Percentiles rank a stretch among this genome's conserved stretches.
phyloP scores from a whole-genome alignment of 2,888 invertebrate species.

The Ecdyonurus torrentis region DNA sequence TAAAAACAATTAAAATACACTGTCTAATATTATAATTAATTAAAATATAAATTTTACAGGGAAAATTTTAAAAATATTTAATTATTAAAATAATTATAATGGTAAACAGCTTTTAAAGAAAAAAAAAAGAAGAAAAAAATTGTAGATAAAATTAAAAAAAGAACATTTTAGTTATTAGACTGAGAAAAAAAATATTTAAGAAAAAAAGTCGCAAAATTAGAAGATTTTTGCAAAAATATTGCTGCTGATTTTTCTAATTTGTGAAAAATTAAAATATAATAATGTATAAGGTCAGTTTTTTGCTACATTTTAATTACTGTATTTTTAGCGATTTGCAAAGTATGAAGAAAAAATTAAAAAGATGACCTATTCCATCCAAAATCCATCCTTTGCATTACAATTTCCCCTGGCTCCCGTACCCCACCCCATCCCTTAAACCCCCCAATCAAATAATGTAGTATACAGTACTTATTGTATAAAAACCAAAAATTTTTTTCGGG shows the following conservation, averaged over 20 bases:
- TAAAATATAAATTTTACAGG: neutral
- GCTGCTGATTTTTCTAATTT: too few species aligned
- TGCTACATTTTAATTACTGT: neutral
- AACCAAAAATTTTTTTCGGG: too few species aligned
- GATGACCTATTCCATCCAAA: neutral
- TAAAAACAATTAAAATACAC: neutral
- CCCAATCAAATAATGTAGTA: too few species aligned
- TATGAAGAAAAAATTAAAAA: neutral
- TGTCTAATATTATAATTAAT: neutral
- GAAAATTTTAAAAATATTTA: neutral
- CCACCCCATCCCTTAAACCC: too few species aligned
- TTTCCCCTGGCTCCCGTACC: too few species aligned
- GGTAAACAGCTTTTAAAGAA: neutral
- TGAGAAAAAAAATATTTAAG: neutral
- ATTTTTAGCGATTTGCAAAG: neutral
- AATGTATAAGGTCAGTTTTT: neutral
- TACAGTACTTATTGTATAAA: too few species aligned
- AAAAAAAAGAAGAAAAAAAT: too few species aligned
- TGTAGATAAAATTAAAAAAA: too few species aligned
- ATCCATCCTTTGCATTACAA: too few species aligned
- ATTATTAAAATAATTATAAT: neutral
- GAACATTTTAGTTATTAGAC: neutral
- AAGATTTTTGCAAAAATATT: too few species aligned
- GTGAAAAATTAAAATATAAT: neutral
- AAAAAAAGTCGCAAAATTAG: too few species aligned